Conservation (phyloP, 92 coral and sea anemone genomes). For the Palythoa grandiflora region DNA sequence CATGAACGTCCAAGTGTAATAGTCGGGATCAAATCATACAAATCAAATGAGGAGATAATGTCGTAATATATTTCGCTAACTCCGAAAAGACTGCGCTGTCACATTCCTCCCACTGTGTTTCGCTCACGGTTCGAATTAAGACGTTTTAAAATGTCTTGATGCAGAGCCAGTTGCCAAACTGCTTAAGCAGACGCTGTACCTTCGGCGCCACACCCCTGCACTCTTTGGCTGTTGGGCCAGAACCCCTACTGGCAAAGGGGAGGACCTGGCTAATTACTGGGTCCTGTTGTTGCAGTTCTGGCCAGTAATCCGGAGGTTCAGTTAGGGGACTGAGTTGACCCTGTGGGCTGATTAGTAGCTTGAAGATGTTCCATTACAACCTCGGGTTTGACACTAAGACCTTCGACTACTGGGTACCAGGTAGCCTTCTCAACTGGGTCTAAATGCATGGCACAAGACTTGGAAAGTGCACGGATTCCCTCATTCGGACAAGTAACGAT, state of each 20-base stretch:
- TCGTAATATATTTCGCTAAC: neutral
- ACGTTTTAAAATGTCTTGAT: neutral
- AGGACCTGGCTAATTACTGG: neutral
- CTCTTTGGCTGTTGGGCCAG: neutral
- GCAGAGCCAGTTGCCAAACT: neutral
- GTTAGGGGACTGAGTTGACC: neutral
- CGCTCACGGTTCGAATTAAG: neutral
- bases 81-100: neutral
- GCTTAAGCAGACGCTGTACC: too few species aligned
- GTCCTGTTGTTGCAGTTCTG: neutral
- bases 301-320: neutral
- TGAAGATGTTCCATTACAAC: neutral
- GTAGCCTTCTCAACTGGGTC: slow-evolving; percentile 20
- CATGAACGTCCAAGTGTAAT: slow-evolving; percentile 18
- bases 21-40: neutral
- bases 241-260: neutral
- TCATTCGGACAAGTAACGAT: slow-evolving; percentile 35
- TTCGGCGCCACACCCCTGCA: neutral
- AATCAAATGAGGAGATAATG: neutral
- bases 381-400: neutral
- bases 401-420: slow-evolving; percentile 52
- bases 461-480: slow-evolving; percentile 5
- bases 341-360: neutral
- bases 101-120: neutral
- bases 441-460: slow-evolving; percentile 25